phyloP scores from a whole-genome alignment of 2,888 invertebrate species.

The Keiferia lycopersicella region DNA sequence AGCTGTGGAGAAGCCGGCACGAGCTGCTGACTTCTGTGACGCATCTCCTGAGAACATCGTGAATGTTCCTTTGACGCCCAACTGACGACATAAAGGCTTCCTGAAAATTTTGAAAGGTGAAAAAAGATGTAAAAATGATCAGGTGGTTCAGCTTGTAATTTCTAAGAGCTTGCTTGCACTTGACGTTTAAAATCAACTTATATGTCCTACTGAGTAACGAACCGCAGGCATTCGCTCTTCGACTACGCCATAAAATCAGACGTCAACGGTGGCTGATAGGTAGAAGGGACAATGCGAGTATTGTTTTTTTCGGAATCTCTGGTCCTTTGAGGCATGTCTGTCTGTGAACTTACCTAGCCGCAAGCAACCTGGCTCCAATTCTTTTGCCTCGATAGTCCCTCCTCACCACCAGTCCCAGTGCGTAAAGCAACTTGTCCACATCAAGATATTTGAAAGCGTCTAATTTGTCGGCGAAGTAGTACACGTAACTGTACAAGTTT shows the following conservation, averaged over 20 bases:
- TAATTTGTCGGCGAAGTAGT: conserved; percentile 34
- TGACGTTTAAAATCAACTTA: too few species aligned
- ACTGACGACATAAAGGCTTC: not conserved
- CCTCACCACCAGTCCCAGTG: conserved; percentile 40
- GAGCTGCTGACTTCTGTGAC: conserved; percentile 7
- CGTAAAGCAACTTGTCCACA: conserved; percentile 37
- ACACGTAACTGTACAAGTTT: conserved; percentile 37
- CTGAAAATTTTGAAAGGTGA: not conserved
- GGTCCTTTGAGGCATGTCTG: too few species aligned
- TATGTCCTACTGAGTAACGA: too few species aligned
- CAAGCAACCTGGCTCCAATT: conserved; percentile 40
- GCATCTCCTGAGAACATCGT: conserved; percentile 19
- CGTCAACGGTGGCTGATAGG: too few species aligned
- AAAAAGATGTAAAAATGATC: not conserved
- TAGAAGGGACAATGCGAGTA: too few species aligned
- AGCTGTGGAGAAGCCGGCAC: conserved; percentile 1
- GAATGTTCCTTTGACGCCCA: conserved; percentile 2
- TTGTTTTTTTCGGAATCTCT: too few species aligned
- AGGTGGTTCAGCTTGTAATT: too few species aligned
- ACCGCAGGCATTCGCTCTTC: too few species aligned
- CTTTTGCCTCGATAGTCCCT: conserved; percentile 40
- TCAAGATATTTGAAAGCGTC: conserved; percentile 38
- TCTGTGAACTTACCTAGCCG: conserved; percentile 38
- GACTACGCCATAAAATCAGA: too few species aligned
- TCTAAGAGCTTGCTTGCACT: too few species aligned